Evolutionary conservation across 2,888 invertebrate species (phyloP).

Genomic region (Drosophila heteroneura): DNA sequence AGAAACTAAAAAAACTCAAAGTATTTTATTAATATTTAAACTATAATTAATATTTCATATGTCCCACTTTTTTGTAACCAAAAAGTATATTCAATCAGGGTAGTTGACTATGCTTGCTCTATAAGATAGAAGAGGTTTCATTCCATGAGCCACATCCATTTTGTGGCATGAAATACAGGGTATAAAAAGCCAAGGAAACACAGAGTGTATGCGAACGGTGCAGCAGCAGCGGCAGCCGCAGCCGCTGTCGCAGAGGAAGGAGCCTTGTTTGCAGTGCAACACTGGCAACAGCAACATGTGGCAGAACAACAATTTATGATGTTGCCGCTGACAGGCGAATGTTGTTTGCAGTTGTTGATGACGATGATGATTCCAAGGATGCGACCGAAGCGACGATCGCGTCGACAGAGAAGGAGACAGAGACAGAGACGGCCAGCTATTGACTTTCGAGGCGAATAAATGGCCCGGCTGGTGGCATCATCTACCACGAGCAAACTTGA

Average conservation of each 20-base stretch:
- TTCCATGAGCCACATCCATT: not conserved
- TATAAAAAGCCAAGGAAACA: constrained; percentile 4
- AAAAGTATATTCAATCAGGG: not conserved
- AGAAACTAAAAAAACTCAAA: not conserved
- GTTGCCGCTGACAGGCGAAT: constrained; percentile 84
- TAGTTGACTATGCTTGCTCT: not conserved
- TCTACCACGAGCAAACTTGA: constrained; percentile 24
- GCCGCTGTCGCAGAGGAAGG: constrained; percentile 9
- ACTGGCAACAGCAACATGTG: constrained; percentile 71
- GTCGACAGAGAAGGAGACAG: constrained; percentile 12
- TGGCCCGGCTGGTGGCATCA: constrained; percentile 31
- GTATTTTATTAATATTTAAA: too few relatives aligned
- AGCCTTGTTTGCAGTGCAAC: constrained; percentile 17
- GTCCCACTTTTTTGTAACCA: not conserved
- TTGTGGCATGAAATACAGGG: constrained; percentile 13
- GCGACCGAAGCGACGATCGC: constrained; percentile 52
- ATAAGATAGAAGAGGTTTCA: not conserved
- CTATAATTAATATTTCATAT: too few relatives aligned
- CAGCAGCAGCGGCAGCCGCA: not conserved
- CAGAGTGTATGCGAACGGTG: constrained; percentile 1
- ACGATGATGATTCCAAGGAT: constrained; percentile 77
- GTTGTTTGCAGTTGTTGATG: constrained; percentile 83
- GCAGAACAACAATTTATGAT: constrained; percentile 84
- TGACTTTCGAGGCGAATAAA: constrained; percentile 61
- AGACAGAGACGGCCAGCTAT: constrained; percentile 40